These are phyloP conservation scores for Epizoanthus ramosus DNA, from an alignment of 92 coral and sea anemone genomes.

Conservation along the genomic window DNA sequence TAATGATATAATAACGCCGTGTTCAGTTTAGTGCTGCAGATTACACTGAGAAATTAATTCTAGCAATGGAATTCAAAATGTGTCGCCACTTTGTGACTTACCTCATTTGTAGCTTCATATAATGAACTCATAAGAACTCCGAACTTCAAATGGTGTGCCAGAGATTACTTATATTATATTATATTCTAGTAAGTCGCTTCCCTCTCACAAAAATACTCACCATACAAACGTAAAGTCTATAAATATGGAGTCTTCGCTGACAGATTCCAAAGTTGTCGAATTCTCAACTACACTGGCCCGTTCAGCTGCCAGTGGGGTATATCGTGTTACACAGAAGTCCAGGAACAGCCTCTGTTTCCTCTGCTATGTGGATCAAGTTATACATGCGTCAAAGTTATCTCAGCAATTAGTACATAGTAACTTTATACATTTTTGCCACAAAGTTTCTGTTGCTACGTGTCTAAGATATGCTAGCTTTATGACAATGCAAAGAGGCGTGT, in stretches of 20 bases:
- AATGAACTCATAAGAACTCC: neutral
- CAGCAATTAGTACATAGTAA: neutral
- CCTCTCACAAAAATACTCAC: conserved; percentile 9
- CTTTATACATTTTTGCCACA: neutral
- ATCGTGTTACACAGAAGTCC: conserved; percentile 6
- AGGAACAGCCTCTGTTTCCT: neutral
- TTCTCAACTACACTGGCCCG: neutral
- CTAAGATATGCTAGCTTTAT: neutral
- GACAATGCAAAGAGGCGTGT: conserved; percentile 9
- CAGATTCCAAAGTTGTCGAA: conserved; percentile 2
- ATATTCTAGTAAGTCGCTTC: neutral
- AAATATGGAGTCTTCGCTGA: neutral
- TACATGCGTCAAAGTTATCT: conserved; percentile 7
- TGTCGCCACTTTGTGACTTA: neutral
- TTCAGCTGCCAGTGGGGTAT: conserved; percentile 2
- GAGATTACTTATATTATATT: no score
- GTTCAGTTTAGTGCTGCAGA: neutral
- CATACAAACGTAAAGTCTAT: neutral
- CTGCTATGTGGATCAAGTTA: conserved; percentile 12
- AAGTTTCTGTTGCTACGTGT: conserved; percentile 26
- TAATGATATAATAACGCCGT: neutral
- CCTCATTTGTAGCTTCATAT: neutral
- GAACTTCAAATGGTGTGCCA: neutral
- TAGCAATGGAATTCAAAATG: conserved; percentile 19
- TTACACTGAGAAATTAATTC: neutral